These are phyloP conservation scores for Ips typographus DNA, from an alignment of 1,140 invertebrate species.

Conservation along the genomic window DNA sequence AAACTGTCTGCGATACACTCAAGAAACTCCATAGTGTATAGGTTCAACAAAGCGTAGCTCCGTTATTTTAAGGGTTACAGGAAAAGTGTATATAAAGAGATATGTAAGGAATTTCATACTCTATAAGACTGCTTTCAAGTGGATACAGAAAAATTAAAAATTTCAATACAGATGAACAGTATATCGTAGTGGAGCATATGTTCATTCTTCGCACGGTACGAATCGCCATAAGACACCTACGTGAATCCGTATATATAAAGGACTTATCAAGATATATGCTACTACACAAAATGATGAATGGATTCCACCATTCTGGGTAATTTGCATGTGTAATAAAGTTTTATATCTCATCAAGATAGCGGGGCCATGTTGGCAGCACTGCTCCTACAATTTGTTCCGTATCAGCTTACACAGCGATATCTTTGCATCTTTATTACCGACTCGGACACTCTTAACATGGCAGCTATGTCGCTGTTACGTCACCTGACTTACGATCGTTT, in stretches of 20 bases:
- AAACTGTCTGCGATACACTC: no score
- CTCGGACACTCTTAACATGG: constrained; percentile 46
- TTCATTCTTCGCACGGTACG: constrained; percentile 3
- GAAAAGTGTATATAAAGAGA: no score
- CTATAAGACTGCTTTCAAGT: no score
- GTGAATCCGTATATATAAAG: constrained; percentile 3
- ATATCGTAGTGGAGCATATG: neutral
- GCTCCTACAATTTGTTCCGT: constrained; percentile 51
- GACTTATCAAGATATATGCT: constrained; percentile 31
- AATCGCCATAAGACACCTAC: constrained; percentile 27
- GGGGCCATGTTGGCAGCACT: constrained; percentile 45
- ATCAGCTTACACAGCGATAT: constrained; percentile 47
- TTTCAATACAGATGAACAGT: no score
- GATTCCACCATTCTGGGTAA: constrained; percentile 27
- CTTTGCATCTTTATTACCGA: constrained; percentile 48
- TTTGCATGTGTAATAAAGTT: constrained; percentile 41
- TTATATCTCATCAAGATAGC: constrained; percentile 46
- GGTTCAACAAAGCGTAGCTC: no score
- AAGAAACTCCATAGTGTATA: no score
- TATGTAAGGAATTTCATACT: no score
- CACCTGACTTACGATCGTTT: constrained; percentile 41
- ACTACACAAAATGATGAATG: constrained; percentile 36
- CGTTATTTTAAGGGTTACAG: no score
- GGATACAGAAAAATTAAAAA: no score
- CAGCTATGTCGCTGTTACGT: constrained; percentile 42